These are phyloP conservation scores for Podarcis raffonei DNA, from an alignment of 2,113 vertebrate species.

Conservation along the genomic window DNA sequence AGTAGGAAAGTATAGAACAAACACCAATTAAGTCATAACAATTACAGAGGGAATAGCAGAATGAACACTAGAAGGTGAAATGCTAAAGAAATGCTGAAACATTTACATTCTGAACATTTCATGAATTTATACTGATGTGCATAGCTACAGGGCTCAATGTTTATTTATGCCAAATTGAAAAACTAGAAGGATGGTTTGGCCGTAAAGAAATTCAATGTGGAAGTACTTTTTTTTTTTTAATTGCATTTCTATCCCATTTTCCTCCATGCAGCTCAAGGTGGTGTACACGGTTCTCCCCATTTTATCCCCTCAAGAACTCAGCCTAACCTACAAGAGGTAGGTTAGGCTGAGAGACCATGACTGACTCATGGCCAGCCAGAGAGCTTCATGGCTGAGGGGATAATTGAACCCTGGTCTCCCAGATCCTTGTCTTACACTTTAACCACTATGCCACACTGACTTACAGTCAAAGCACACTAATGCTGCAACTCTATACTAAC, in stretches of 20 bases:
- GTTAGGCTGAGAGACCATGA: no score
- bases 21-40: slow-evolving; percentile 54
- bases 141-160: slow-evolving; percentile 27
- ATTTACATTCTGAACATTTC: slow-evolving; percentile 24
- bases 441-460: no score
- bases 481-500: not conserved
- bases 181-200: accelerated
- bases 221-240: not conserved
- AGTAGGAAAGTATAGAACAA: slow-evolving; percentile 49
- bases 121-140: slow-evolving; percentile 22
- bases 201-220: not conserved
- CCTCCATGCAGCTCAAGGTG: no score
- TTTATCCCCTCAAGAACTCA: no score
- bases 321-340: no score
- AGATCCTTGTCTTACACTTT: no score
- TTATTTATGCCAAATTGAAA: slow-evolving; percentile 6
- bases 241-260: not conserved
- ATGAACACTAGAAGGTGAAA: slow-evolving; percentile 35
- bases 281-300: no score
- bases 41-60: slow-evolving; percentile 47
- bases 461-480: no score
- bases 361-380: no score
- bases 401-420: no score
- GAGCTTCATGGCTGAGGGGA: no score
- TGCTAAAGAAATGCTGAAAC: slow-evolving; percentile 7